Base-by-base conservation (phyloP, 2,888 invertebrate genomes). In the Eurytoma californica region DNA sequence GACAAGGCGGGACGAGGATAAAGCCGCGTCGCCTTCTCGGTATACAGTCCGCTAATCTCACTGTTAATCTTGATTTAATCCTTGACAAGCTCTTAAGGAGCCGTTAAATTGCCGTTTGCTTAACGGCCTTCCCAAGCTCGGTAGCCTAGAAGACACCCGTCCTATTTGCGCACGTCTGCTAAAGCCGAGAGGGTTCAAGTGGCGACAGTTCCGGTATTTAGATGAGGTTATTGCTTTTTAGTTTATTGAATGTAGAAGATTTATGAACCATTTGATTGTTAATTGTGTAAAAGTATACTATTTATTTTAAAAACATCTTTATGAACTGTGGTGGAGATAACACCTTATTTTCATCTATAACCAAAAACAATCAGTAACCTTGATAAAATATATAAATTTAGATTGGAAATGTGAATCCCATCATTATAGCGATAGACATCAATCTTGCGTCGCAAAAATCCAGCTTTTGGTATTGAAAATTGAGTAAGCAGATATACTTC, bases 31-130 rank as follows among this genome's bases (percentile, higher is more conserved):
- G 57, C 58, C 39, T 58, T 9, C 70, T 65, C 61, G 57, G 66
- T 53, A 57, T 67, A 75, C 76, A 86, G 84, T 85, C 84, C 84
- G 83, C 84, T 86, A 88, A 88, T 88, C 88, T 88, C 85, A 85
- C 87, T 85, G 88, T 89, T 89, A 89, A 89, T 89, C 89, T 89
- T 88, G 88, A 89, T 89, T 89, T 88, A 89, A 89, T 89, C 89
- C 89, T 88, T 88, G 89, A 89, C 88, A 89, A 89, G 89, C 88
- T 87, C 89, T 89, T 88, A 87, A 89, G 87, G 85, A 85, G 86
- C 85, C 85, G 86, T 87, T 87, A 87, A 89, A 87, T 86, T 86
- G 87, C 86, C 80, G 53, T 77, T 76, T 55, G n/a, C 75, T 49
- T 60, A 51, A 55, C 65, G 30, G 55, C 58, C 24, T 39, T 39